These are phyloP conservation scores for Acanthurus leucopareius DNA, from an alignment of 2,797 vertebrate genomes.

Conservation along the genomic window DNA sequence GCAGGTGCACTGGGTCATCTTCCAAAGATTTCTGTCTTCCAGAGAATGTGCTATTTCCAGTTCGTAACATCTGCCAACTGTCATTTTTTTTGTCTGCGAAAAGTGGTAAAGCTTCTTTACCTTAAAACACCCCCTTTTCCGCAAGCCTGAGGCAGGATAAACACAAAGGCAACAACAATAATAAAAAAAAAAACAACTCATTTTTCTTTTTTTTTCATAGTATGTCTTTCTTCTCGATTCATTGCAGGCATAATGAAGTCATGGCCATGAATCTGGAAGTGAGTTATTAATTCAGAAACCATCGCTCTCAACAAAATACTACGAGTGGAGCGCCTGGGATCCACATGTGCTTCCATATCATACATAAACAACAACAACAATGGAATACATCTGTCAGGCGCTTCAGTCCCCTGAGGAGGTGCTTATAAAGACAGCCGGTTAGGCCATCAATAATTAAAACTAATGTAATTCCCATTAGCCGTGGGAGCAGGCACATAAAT, in stretches of 20 bases:
- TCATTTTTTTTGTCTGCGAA: conserved; percentile 39
- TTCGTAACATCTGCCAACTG: conserved; percentile 49
- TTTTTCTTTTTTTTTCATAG: background rate
- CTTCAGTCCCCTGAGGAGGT: conserved; percentile 65
- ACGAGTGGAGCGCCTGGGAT: conserved; percentile 19
- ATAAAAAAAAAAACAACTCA: background rate
- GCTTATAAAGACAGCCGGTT: conserved; percentile 83
- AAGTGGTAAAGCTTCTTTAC: conserved; percentile 10
- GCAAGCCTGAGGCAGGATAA: conserved; percentile 28
- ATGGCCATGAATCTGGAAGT: conserved; percentile 10
- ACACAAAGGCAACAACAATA: background rate
- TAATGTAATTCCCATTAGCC: conserved; percentile 86
- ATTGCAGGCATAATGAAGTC: conserved; percentile 18
- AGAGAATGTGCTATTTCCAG: conserved; percentile 59
- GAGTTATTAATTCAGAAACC: conserved; percentile 35
- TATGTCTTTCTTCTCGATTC: background rate
- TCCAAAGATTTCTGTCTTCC: conserved; percentile 48
- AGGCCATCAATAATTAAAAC: conserved; percentile 88
- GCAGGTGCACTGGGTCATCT: conserved; percentile 60
- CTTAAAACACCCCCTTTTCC: conserved; percentile 26
- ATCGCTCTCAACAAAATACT: conserved; percentile 34
- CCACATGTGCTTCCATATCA: conserved; percentile 52
- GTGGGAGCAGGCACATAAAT: conserved; percentile 81
- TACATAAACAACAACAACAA: conserved; percentile 79
- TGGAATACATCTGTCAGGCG: conserved; percentile 68